These are phyloP conservation scores for Amiota communis DNA, from an alignment of 2,888 invertebrate species.

Conservation along the genomic window DNA sequence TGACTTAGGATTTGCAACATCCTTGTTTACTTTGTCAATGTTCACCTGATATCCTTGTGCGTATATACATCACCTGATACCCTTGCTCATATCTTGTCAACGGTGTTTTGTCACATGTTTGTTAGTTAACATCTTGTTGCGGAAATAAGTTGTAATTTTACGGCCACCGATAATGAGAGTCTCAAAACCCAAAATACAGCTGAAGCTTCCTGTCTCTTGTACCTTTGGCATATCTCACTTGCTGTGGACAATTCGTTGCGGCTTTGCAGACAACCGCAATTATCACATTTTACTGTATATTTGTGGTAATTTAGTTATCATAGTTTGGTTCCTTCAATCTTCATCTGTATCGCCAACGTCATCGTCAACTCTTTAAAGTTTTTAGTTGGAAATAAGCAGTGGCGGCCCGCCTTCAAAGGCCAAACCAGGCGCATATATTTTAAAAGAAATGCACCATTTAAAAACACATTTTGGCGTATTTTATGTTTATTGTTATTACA, in stretches of 20 bases:
- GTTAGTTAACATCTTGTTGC: background rate
- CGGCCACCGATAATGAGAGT: slow-evolving; percentile 26
- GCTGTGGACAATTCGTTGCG: slow-evolving; percentile 20
- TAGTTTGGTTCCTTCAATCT: background rate
- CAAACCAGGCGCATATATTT: slow-evolving; percentile 50
- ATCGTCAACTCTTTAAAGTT: slow-evolving; percentile 23
- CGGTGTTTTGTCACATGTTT: background rate
- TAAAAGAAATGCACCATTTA: slow-evolving; percentile 70
- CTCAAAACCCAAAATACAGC: background rate
- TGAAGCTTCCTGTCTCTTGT: background rate
- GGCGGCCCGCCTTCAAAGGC: slow-evolving; percentile 47
- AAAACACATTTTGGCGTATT: slow-evolving; percentile 67
- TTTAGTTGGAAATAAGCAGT: slow-evolving; percentile 60
- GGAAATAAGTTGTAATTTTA: slow-evolving; percentile 40
- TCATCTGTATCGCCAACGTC: background rate
- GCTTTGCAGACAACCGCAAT: slow-evolving; percentile 42
- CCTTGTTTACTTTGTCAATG: background rate
- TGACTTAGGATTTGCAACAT: background rate
- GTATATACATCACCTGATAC: background rate
- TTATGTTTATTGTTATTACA: slow-evolving; percentile 62
- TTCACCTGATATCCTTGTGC: background rate
- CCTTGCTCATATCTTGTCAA: slow-evolving; percentile 2
- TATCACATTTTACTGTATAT: slow-evolving; percentile 42
- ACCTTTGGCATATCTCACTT: slow-evolving; percentile 18
- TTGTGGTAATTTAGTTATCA: slow-evolving; percentile 62